Percentiles rank a stretch among this genome's conserved stretches.
phyloP scores from a whole-genome alignment of 2,113 vertebrate genomes.

The Ageneiosus marmoratus region DNA sequence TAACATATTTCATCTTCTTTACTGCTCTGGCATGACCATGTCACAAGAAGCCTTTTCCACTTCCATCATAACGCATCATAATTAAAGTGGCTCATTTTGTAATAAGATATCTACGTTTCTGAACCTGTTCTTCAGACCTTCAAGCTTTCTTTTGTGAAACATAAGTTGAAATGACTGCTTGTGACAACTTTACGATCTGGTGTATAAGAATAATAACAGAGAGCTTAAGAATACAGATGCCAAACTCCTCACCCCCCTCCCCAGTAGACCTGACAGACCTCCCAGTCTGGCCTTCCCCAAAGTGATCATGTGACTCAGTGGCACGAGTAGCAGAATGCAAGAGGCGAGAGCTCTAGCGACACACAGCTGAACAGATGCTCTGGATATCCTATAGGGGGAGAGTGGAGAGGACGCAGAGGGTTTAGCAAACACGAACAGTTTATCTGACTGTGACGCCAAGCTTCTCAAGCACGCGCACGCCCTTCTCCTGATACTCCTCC shows the following conservation, averaged over 20 bases:
- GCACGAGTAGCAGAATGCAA: conserved; percentile 53
- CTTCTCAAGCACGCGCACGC: conserved; percentile 94
- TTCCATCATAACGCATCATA: background rate
- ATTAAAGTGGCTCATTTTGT: background rate
- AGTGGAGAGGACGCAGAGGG: conserved; percentile 53
- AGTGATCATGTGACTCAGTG: conserved; percentile 49
- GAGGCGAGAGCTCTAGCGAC: conserved; percentile 55
- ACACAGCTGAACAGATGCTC: conserved; percentile 66
- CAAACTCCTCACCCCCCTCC: conserved; percentile 6
- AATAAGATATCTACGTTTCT: background rate
- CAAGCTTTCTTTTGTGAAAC: background rate
- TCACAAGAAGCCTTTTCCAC: conserved; percentile 11
- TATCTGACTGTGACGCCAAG: conserved; percentile 98
- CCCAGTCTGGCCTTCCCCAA: conserved; percentile 4
- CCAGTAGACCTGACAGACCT: conserved; percentile 35
- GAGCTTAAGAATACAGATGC: background rate
- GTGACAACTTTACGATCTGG: conserved; percentile 21
- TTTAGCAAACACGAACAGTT: conserved; percentile 70
- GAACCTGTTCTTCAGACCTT: background rate
- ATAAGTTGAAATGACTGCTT: conserved; percentile 21
- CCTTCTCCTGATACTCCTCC: conserved; percentile 96
- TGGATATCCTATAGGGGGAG: conserved; percentile 20
- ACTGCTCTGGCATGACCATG: background rate
- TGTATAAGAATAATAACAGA: background rate
- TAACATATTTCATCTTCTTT: background rate